These are phyloP conservation scores for Hypotaenidia okinawae DNA, from an alignment of 2,797 vertebrate genomes.

Conservation along the genomic window DNA sequence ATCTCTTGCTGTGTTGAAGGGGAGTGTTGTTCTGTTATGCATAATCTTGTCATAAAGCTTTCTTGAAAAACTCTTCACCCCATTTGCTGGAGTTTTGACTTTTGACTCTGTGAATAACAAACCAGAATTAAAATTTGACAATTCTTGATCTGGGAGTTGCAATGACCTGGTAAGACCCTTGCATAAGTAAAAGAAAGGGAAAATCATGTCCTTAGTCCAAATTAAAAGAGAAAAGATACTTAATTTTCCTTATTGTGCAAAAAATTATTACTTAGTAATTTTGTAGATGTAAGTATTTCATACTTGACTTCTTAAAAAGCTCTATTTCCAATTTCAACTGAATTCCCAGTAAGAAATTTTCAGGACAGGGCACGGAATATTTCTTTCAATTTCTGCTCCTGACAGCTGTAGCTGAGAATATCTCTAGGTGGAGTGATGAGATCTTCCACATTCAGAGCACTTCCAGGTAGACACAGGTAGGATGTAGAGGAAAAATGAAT, in stretches of 20 bases:
- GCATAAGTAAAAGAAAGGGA: background rate
- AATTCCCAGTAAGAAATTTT: background rate
- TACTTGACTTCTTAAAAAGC: background rate
- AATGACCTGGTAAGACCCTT: background rate
- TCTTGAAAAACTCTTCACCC: background rate
- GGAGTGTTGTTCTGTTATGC: background rate
- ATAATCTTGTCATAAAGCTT: background rate
- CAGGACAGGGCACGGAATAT: background rate
- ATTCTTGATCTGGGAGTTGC: background rate
- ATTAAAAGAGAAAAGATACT: background rate
- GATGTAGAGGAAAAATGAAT: background rate
- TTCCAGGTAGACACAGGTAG: background rate
- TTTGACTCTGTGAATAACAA: background rate
- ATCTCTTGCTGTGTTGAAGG: background rate
- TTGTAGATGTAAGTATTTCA: background rate
- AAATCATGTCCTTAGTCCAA: background rate
- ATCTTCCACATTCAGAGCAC: background rate
- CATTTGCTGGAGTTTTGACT: background rate
- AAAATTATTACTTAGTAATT: background rate
- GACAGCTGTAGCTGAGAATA: background rate
- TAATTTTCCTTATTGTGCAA: background rate
- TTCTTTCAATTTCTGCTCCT: background rate
- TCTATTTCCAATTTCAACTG: background rate
- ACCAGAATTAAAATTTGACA: background rate
- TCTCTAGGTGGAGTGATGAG: background rate